Evolutionary conservation across 2,113 vertebrate species (phyloP).

Genomic region (Syngnathus typhle): DNA sequence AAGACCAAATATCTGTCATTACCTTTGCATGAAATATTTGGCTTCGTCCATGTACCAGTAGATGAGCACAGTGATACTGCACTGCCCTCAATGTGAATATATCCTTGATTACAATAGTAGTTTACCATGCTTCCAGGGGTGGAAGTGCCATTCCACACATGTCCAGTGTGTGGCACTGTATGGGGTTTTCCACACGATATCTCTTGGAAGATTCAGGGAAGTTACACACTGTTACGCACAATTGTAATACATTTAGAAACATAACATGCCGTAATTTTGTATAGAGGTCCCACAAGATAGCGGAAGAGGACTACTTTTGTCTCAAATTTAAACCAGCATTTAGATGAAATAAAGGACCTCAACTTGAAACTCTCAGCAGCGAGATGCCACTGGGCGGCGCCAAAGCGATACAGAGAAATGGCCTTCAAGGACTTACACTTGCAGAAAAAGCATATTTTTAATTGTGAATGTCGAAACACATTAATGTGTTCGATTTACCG

Average conservation of each 20-base stretch:
- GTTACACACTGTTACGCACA: neutral
- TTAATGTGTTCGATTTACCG: no score
- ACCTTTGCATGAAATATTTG: conserved; percentile 71
- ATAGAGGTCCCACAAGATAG: neutral
- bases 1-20: conserved; percentile 16
- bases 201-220: conserved; percentile 52
- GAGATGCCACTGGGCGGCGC: neutral
- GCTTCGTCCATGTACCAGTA: conserved; percentile 69
- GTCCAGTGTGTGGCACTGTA: conserved; percentile 61
- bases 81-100: conserved; percentile 44
- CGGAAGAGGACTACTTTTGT: neutral
- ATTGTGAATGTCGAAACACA: no score
- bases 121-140: conserved; percentile 62
- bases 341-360: neutral
- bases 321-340: neutral
- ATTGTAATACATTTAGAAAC: neutral
- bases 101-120: conserved; percentile 66
- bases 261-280: neutral
- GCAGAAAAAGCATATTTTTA: no score
- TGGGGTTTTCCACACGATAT: conserved; percentile 71
- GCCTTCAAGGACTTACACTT: no score
- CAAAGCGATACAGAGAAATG: neutral
- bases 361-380: neutral
- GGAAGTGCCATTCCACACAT: conserved; percentile 69
- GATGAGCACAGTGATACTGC: conserved; percentile 62